Evolutionary conservation across 2,113 vertebrate genomes (phyloP), one percentile per base, ranked within the genome.

Genomic region (Hipposideros armiger): DNA sequence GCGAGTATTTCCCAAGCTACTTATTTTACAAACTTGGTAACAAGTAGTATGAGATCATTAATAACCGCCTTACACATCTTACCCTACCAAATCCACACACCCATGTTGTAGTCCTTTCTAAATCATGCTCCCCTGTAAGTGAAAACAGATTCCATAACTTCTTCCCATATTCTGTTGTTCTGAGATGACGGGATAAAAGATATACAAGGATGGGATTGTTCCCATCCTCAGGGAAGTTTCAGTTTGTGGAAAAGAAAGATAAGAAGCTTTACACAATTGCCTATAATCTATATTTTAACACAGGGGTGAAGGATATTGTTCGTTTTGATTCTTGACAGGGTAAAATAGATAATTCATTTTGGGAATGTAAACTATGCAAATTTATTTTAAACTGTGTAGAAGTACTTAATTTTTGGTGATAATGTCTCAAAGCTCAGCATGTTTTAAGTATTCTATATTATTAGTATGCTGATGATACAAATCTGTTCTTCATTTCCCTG

Each of bases 271-370:
- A 30, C 16, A 26, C 11, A 67, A 16, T 67, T 83, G 8, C 30
- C 76, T 91, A 1, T 58, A 45, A 30, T 66, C 16, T 85, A 0
- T 91, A 84, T 97, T 91, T 90, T 93, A 47, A 73, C 32, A 72
- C 9, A 36, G 73, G 15, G 16, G 15, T 78, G 74, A 88, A 90
- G 42, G 58, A 52, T 77, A 20, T 64, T 17, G 20, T 42, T 58
- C 40, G 67, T 56, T 47, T 9, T 83, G 16, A 87, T 85, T 88
- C 66, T 81, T 67, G 13, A 58, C 60, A 56, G 42, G 40, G 4
- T 32, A 36, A 91, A 84, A 74, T 78, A 67, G 24, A 85, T 62
- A 26, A 80, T 42, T 95, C 90, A 83, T 93, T 87, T 97, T 67
- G 42, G 17, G 50, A 91, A 81, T n/a, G 47, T 62, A 90, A 58